Base-by-base conservation (phyloP, 2,888 invertebrate genomes). In the Julus scanicus region DNA sequence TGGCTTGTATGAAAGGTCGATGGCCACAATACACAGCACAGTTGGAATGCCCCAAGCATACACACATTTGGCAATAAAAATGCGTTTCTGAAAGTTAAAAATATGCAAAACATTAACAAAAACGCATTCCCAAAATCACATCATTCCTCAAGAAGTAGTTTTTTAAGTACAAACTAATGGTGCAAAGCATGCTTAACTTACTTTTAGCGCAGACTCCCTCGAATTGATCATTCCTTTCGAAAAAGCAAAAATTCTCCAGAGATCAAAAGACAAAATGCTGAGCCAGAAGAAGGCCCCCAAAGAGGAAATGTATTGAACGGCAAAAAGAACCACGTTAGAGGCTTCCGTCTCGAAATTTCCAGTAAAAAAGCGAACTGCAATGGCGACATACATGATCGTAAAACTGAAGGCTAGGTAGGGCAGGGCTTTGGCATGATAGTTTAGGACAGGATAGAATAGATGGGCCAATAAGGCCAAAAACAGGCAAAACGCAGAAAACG, bases 1-100 rank as follows among this genome's bases (percentile, higher is more conserved):
- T 20, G n/a, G 13, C 15, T 29, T 84, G 48, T 84, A 44, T 4
- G 15, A 4, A 40, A 88, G 6, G 2, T 20, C 53, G 17, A 84
- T 40, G 37, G 44, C 17, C 6, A 88, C 37, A 5, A 15, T 37
- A n/a, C 88, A 88, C 11, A 88, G 8, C n/a, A 53, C 11, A 9
- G 37, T 63, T 15, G 88, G 88, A 53, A 87, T 88, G 40, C 88
- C 88, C 86, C 86, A 88, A 13, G 88, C 85, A 71, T 88, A 88
- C 4, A 53, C 6, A 40, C 86, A 86, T 63, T 88, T 53, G 57
- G n/a, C 39, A 2, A 88, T 5, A 57, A 88, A 86, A 6, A n/a
- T 29, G 13, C 57, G 86, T 88, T 39, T 88, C 88, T 88, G 84
- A 40, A 80, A 88, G 40, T 40, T 40, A 44, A 84, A 53, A 84